These are phyloP conservation scores for Mustelus asterias DNA, from an alignment of 2,113 vertebrate genomes.

Conservation along the genomic window DNA sequence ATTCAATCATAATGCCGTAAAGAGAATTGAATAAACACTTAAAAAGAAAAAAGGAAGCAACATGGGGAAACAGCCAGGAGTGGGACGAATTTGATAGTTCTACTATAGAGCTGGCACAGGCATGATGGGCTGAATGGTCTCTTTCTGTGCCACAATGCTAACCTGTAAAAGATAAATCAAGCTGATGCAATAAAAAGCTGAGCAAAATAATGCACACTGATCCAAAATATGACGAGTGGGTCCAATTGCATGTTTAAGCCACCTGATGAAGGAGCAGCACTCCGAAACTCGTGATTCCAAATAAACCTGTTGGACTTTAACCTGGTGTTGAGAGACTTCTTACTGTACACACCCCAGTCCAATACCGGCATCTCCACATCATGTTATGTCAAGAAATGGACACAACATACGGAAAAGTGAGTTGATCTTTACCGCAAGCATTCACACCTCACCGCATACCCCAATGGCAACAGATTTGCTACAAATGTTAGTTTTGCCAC, in stretches of 20 bases:
- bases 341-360: too few species aligned
- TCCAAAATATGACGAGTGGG: neutral
- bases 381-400: neutral
- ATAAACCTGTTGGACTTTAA: too few species aligned
- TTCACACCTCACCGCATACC: neutral
- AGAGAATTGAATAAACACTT: neutral
- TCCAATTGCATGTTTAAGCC: neutral
- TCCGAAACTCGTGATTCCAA: too few species aligned
- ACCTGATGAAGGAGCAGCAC: too few species aligned
- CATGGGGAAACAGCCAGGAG: neutral
- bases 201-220: neutral
- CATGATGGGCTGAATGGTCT: neutral
- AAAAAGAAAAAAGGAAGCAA: neutral
- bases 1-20: neutral
- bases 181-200: neutral
- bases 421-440: neutral
- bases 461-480: neutral
- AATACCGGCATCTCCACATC: too few species aligned
- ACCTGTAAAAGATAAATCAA: neutral
- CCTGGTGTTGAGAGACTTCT: too few species aligned
- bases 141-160: neutral
- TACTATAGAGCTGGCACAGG: neutral
- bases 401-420: neutral
- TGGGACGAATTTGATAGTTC: neutral
- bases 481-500: neutral